Percentiles rank a stretch among this genome's conserved stretches.
phyloP scores from a whole-genome alignment of 2,797 vertebrate genomes.

The Muraenolepis orangiensis region DNA sequence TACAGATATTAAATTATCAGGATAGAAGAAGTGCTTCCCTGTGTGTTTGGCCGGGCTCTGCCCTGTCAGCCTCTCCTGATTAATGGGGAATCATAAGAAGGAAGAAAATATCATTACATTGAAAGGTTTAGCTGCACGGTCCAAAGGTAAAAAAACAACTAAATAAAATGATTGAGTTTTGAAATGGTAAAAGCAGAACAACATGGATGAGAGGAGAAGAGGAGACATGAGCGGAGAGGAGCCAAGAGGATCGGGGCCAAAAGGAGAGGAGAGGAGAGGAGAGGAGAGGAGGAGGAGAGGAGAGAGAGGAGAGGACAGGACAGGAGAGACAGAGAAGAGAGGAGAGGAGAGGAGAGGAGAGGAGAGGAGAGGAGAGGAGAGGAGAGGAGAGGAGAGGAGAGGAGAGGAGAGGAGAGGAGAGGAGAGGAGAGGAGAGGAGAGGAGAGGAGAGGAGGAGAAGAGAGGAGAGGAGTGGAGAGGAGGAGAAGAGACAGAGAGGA shows the following conservation, averaged over 20 bases:
- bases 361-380: not conserved
- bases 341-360: not conserved
- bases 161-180: conserved; percentile 1
- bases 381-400: not conserved
- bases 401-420: not conserved
- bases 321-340: no score
- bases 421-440: not conserved
- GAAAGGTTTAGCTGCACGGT: not conserved
- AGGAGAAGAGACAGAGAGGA: not conserved
- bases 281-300: not conserved
- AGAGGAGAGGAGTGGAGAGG: not conserved
- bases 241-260: not conserved
- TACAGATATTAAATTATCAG: no score
- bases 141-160: not conserved
- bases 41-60: not conserved
- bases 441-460: not conserved
- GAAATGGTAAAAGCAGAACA: not conserved
- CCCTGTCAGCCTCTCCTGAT: not conserved
- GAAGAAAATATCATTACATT: not conserved
- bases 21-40: conserved; percentile 2
- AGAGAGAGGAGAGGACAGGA: not conserved
- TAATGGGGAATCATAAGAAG: not conserved
- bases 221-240: not conserved
- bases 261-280: not conserved
- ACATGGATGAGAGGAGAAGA: conserved; percentile 1